Evolutionary conservation across 2,888 invertebrate species (phyloP).

Genomic region (Acrobasis suavella): DNA sequence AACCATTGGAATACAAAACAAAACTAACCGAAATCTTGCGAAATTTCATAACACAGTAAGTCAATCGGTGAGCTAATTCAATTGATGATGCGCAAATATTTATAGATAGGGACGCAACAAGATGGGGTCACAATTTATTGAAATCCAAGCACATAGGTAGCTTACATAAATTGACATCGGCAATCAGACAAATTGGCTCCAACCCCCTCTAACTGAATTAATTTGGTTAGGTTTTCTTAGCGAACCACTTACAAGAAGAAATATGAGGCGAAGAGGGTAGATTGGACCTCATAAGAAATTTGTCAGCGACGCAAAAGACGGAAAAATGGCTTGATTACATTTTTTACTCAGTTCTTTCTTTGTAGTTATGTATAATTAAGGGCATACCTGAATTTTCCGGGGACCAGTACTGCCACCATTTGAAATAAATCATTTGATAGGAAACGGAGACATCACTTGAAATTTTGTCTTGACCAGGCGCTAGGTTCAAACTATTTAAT

Average conservation of each 20-base stretch:
- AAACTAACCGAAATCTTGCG: slow-evolving; percentile 26
- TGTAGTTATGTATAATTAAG: too few relatives aligned
- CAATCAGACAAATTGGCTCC: slow-evolving; percentile 83
- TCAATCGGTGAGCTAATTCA: slow-evolving; percentile 72
- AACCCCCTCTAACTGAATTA: slow-evolving; percentile 78
- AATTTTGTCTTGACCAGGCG: too few relatives aligned
- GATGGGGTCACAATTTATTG: slow-evolving; percentile 80
- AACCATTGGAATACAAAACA: not conserved
- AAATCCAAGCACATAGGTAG: slow-evolving; percentile 73
- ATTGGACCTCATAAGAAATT: slow-evolving; percentile 44
- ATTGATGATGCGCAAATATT: slow-evolving; percentile 81
- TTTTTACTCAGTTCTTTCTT: not conserved
- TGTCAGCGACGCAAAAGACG: slow-evolving; percentile 1
- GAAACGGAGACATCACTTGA: too few relatives aligned
- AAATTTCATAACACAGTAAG: slow-evolving; percentile 50
- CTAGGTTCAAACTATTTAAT: too few relatives aligned
- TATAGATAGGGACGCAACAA: slow-evolving; percentile 75
- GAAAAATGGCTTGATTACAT: not conserved
- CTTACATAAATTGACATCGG: slow-evolving; percentile 73
- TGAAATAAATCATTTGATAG: too few relatives aligned
- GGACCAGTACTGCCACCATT: too few relatives aligned
- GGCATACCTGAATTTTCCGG: too few relatives aligned
- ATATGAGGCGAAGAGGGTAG: slow-evolving; percentile 45
- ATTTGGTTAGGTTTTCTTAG: slow-evolving; percentile 80
- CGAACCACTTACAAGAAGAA: slow-evolving; percentile 67